phyloP scores from a whole-genome alignment of 2,797 vertebrate species.

The Chrosomus eos region DNA sequence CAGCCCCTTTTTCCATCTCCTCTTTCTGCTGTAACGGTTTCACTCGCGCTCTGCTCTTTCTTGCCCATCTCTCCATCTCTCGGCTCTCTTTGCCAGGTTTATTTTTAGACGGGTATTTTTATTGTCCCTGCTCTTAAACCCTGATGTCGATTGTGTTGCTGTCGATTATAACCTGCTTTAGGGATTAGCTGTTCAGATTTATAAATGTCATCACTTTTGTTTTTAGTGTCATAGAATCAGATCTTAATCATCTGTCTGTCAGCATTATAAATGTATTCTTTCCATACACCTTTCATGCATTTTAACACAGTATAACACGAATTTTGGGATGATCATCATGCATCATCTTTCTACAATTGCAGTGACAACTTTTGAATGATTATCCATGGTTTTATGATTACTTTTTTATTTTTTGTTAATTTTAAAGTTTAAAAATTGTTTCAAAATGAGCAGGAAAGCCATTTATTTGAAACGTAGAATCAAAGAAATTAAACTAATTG shows the following conservation, averaged over 20 bases:
- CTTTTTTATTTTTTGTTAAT: background rate
- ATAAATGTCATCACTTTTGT: slow-evolving; percentile 4
- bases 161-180: background rate
- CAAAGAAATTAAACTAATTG: too few relatives aligned
- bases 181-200: slow-evolving; percentile 18
- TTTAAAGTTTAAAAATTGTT: background rate
- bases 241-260: background rate
- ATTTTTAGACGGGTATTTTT: slow-evolving; percentile 26
- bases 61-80: slow-evolving; percentile 16
- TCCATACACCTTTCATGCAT: background rate
- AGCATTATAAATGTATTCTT: background rate
- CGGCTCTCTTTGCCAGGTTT: slow-evolving; percentile 39
- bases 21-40: background rate
- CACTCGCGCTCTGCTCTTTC: background rate
- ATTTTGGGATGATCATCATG: background rate
- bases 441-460: background rate
- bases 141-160: background rate
- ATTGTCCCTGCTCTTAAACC: background rate
- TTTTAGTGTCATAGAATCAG: slow-evolving; percentile 1
- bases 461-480: background rate
- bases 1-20: slow-evolving; percentile 27
- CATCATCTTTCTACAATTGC: background rate
- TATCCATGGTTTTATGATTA: background rate
- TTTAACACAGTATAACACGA: background rate
- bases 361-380: background rate